Conservation (phyloP, 1,140 invertebrate genomes). For the Eupeodes corollae region DNA sequence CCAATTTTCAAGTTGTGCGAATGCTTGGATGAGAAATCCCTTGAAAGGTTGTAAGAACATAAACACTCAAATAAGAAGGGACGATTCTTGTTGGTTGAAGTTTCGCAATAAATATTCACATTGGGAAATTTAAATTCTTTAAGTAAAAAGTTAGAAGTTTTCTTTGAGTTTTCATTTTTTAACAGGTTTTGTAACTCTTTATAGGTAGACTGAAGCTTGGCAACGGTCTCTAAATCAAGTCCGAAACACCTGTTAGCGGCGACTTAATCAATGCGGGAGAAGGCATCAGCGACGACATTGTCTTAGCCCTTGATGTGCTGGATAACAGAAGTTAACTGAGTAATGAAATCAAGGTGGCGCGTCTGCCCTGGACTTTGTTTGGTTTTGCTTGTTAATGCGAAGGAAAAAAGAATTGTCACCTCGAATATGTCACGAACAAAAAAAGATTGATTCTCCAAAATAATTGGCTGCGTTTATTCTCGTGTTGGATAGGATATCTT, state of each 20-base stretch:
- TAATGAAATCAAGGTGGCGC: neutral
- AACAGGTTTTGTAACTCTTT: too few relatives aligned
- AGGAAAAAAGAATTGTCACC: too few relatives aligned
- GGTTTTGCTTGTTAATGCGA: too few relatives aligned
- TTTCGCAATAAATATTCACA: neutral
- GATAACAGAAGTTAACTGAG: neutral
- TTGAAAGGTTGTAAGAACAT: neutral
- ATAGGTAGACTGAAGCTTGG: too few relatives aligned
- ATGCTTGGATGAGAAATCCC: slow-evolving; percentile 9
- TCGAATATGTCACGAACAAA: too few relatives aligned
- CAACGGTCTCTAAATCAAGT: too few relatives aligned
- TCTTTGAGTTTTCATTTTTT: too few relatives aligned
- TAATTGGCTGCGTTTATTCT: too few relatives aligned
- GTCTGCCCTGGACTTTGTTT: neutral
- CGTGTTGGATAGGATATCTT: too few relatives aligned
- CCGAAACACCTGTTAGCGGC: neutral
- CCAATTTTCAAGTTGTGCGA: neutral
- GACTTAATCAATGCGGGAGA: neutral
- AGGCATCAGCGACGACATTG: neutral
- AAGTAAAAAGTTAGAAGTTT: too few relatives aligned
- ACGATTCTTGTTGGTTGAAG: neutral
- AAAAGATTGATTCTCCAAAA: too few relatives aligned
- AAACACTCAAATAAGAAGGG: neutral
- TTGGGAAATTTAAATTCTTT: too few relatives aligned
- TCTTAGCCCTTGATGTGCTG: neutral